Conservation (phyloP, 2,113 vertebrate species). For the Cryptomyrus ogoouensis region DNA sequence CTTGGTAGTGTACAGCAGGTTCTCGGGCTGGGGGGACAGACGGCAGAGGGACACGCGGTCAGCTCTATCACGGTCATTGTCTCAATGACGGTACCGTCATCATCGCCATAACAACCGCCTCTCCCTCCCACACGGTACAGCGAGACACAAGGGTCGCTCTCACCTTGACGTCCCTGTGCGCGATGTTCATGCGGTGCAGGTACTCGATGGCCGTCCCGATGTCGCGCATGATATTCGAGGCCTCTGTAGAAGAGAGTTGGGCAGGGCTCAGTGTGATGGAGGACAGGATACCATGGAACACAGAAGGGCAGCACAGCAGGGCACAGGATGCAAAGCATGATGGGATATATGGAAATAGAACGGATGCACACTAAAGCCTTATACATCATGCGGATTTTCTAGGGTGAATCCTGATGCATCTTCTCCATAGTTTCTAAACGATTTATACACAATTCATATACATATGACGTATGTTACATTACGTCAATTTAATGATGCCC, state of each 20-base stretch:
- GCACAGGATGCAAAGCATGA: background rate
- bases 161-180: constrained; percentile 89
- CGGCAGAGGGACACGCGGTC: background rate
- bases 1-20: constrained; percentile 83
- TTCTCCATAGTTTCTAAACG: background rate
- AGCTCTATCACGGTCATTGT: background rate
- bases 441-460: background rate
- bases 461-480: background rate
- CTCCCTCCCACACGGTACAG: background rate
- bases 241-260: constrained; percentile 61
- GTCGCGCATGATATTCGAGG: constrained; percentile 83
- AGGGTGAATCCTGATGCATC: background rate
- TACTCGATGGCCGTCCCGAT: constrained; percentile 83
- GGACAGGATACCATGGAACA: background rate
- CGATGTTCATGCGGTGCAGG: constrained; percentile 80
- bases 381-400: background rate
- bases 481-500: background rate
- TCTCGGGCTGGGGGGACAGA: constrained; percentile 70
- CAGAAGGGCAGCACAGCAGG: background rate
- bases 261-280: background rate
- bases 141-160: background rate
- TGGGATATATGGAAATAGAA: background rate
- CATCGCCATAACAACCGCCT: constrained; percentile 18
- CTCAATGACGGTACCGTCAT: background rate
- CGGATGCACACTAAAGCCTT: background rate